These are phyloP conservation scores for Brachyopa scutellaris DNA, from an alignment of 2,888 invertebrate species.

Conservation along the genomic window DNA sequence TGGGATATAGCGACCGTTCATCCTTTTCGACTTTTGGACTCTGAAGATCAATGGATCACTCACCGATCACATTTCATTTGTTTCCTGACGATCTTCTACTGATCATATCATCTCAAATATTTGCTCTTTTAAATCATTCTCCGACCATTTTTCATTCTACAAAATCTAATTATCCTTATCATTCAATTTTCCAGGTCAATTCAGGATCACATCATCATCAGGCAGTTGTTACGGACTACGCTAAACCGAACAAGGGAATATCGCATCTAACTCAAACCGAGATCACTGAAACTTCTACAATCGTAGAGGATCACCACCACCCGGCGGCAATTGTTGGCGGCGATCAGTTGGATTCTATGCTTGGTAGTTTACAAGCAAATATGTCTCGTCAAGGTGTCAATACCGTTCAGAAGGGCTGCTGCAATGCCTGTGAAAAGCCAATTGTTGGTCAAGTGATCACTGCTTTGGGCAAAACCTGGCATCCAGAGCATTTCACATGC, in stretches of 20 bases:
- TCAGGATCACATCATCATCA: conserved; percentile 84
- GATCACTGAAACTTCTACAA: conserved; percentile 78
- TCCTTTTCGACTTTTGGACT: too few relatives aligned
- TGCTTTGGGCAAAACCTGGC: conserved; percentile 99
- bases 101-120: too few relatives aligned
- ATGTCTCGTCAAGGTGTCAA: conserved; percentile 99
- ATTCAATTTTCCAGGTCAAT: conserved; percentile 83
- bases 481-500: conserved; percentile 99
- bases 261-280: conserved; percentile 81
- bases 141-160: not conserved
- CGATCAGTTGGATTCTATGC: conserved; percentile 84
- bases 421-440: conserved; percentile 99
- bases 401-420: conserved; percentile 99
- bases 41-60: too few relatives aligned
- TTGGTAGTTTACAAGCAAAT: conserved; percentile 90
- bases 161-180: not conserved
- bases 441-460: conserved; percentile 98
- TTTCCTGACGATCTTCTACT: too few relatives aligned
- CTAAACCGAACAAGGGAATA: conserved; percentile 85
- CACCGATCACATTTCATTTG: too few relatives aligned
- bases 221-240: conserved; percentile 88
- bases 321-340: conserved; percentile 66
- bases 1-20: too few relatives aligned
- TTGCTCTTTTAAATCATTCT: not conserved
- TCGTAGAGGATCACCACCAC: conserved; percentile 78